Evolutionary conservation across 2,888 invertebrate genomes (phyloP).

Genomic region (Cheilosia vernalis): DNA sequence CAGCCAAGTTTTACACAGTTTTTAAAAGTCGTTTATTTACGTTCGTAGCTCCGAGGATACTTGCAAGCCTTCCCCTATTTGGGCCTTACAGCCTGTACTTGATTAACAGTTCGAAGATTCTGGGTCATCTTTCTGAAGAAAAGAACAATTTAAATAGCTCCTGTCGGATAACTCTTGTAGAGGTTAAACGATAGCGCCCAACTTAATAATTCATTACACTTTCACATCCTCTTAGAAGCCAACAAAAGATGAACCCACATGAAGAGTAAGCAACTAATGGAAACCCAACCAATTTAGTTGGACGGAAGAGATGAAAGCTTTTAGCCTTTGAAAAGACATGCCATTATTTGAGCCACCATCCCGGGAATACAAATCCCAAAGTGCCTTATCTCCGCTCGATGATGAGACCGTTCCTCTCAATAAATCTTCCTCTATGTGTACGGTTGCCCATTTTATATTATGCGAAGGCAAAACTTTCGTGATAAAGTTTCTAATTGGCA

Average conservation of each 20-base stretch:
- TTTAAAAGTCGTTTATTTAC: too few species aligned
- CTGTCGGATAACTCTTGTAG: background rate
- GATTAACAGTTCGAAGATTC: too few species aligned
- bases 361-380: constrained; percentile 1
- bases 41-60: too few species aligned
- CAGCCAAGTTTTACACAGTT: too few species aligned
- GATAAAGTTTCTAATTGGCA: constrained; percentile 7
- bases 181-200: background rate
- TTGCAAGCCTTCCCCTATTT: too few species aligned
- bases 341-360: background rate
- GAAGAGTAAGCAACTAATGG: constrained; percentile 40
- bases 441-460: constrained; percentile 21
- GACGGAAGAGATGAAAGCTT: constrained; percentile 34
- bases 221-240: background rate
- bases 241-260: constrained; percentile 38
- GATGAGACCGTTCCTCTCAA: constrained; percentile 6
- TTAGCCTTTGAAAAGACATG: constrained; percentile 23
- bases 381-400: constrained; percentile 1
- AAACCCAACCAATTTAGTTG: constrained; percentile 53
- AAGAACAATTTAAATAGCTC: background rate
- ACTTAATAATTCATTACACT: background rate
- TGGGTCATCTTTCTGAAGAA: too few species aligned
- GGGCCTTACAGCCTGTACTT: too few species aligned
- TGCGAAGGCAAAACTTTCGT: constrained; percentile 11
- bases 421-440: background rate